Evolutionary conservation across 1,140 invertebrate genomes (phyloP).

Genomic region (Drosophila kanapiae): DNA sequence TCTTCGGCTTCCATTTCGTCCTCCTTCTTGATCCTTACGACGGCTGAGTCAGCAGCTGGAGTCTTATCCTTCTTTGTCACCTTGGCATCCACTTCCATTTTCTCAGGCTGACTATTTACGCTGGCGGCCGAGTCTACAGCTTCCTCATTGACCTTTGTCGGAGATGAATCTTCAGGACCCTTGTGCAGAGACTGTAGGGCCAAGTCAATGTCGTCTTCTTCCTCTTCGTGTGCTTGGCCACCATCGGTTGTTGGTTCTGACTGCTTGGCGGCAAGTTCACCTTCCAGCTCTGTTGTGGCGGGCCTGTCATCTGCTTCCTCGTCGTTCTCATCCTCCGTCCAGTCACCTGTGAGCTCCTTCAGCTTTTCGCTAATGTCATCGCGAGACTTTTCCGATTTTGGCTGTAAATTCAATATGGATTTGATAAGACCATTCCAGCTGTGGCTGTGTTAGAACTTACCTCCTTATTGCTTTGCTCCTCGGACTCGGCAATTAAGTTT

Average conservation of each 20-base stretch:
- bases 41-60: not conserved
- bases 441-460: slow-evolving; percentile 24
- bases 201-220: slow-evolving; percentile 77
- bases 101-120: slow-evolving; percentile 8
- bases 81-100: slow-evolving; percentile 28
- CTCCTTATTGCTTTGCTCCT: slow-evolving; percentile 70
- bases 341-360: slow-evolving; percentile 81
- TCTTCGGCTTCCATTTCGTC: slow-evolving; percentile 28
- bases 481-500: slow-evolving; percentile 73
- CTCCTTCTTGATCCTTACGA: slow-evolving; percentile 35
- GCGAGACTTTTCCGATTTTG: slow-evolving; percentile 67
- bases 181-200: slow-evolving; percentile 73
- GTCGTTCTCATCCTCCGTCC: slow-evolving; percentile 83
- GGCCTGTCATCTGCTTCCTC: slow-evolving; percentile 57
- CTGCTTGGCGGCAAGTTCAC: slow-evolving; percentile 30
- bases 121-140: slow-evolving; percentile 2
- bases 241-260: not conserved
- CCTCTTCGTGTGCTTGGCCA: slow-evolving; percentile 33
- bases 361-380: slow-evolving; percentile 80
- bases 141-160: slow-evolving; percentile 17
- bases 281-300: slow-evolving; percentile 37
- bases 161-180: slow-evolving; percentile 37
- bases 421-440: not conserved
- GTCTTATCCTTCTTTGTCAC: not conserved
- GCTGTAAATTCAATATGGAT: slow-evolving; percentile 22